Conservation (phyloP, 2,113 vertebrate species). For the Piprites chloris region DNA sequence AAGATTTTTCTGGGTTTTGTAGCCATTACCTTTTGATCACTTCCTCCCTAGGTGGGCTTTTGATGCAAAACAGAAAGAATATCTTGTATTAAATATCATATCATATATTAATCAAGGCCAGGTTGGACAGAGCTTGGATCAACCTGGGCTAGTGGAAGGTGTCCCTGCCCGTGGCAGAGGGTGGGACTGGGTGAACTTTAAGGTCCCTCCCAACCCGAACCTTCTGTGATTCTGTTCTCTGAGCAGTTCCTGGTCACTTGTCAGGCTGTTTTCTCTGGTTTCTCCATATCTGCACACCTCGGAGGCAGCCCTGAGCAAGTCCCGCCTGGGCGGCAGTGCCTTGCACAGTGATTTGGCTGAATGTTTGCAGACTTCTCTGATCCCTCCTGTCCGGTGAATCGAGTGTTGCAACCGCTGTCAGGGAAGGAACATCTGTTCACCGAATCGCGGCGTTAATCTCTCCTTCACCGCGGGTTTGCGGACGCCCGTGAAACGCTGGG, state of each 20-base stretch:
- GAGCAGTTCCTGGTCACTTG: background rate
- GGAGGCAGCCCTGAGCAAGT: background rate
- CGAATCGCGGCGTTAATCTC: background rate
- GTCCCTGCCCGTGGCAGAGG: background rate
- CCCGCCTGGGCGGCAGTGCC: background rate
- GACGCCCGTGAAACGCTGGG: no score
- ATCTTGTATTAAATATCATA: background rate
- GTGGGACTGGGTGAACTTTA: fast-evolving
- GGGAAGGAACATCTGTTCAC: background rate
- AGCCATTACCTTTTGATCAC: background rate
- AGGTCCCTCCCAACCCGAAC: background rate
- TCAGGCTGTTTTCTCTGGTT: background rate
- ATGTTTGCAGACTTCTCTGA: background rate
- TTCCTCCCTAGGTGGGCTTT: background rate
- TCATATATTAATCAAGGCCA: background rate
- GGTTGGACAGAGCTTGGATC: background rate
- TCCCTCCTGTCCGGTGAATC: background rate
- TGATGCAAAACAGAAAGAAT: background rate
- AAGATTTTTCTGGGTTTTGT: background rate
- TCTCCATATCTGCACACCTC: background rate
- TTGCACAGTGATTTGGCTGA: background rate
- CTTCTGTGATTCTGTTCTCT: background rate
- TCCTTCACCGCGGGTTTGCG: no score
- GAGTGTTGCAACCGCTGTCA: background rate
- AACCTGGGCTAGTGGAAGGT: background rate